phyloP scores from a whole-genome alignment of 2,797 vertebrate genomes.

The Danionella dracula region DNA sequence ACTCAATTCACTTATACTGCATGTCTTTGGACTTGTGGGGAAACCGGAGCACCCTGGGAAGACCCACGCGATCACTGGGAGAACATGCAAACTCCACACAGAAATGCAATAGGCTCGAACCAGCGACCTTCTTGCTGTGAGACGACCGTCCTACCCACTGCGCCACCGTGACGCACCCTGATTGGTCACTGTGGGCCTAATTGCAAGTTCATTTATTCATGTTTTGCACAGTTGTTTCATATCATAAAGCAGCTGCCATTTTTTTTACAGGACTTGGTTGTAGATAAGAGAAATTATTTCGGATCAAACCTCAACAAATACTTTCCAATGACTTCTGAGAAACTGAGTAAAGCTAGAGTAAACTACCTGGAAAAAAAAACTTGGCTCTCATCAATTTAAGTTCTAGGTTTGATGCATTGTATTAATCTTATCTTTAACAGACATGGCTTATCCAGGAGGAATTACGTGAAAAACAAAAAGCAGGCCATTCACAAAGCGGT shows the following conservation, averaged over 20 bases:
- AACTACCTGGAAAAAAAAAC: slow-evolving; percentile 50
- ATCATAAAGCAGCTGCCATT: neutral
- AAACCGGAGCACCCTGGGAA: no score
- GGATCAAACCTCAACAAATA: slow-evolving; percentile 18
- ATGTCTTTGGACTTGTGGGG: no score
- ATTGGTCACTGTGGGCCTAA: no score
- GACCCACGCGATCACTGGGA: no score
- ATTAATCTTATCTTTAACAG: slow-evolving; percentile 45
- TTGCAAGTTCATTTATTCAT: no score
- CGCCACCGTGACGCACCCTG: no score
- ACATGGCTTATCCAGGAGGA: slow-evolving; percentile 42
- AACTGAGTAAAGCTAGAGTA: slow-evolving; percentile 37
- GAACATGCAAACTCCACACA: no score
- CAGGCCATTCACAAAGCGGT: slow-evolving; percentile 16
- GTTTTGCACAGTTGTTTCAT: no score
- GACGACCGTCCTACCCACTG: no score
- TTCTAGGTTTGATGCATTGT: slow-evolving; percentile 36
- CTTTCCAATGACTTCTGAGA: slow-evolving; percentile 23
- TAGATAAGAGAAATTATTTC: slow-evolving; percentile 25
- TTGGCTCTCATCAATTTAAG: slow-evolving; percentile 37
- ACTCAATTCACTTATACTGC: no score
- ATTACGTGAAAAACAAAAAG: slow-evolving; percentile 44
- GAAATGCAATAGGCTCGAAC: no score
- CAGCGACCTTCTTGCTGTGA: no score
- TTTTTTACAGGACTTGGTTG: neutral